Conservation (phyloP, 2,113 vertebrate species). For the Syngnathoides biaculeatus region DNA sequence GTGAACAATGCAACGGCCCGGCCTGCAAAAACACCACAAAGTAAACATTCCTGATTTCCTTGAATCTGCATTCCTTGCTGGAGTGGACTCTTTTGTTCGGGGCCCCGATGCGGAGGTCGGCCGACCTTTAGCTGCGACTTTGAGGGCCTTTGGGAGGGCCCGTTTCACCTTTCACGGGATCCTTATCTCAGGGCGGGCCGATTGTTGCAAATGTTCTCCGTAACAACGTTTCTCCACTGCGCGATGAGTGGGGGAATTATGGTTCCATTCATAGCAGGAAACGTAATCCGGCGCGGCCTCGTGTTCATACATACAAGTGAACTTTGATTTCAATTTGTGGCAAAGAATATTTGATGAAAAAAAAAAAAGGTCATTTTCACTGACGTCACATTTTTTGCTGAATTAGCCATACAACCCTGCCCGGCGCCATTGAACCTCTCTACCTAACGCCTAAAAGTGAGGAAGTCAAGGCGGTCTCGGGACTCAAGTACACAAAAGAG, state of each 20-base stretch:
- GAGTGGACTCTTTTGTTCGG: slow-evolving; percentile 38
- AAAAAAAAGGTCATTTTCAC: not conserved
- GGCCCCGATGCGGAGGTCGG: slow-evolving; percentile 7
- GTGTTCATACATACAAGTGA: not conserved
- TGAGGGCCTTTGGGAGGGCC: slow-evolving; percentile 9
- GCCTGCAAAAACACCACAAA: slow-evolving; percentile 52
- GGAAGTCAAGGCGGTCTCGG: no score
- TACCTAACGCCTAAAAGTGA: no score
- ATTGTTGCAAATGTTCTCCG: slow-evolving; percentile 11
- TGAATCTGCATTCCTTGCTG: slow-evolving; percentile 49
- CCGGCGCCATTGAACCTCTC: no score
- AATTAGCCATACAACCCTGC: no score
- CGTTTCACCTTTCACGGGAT: slow-evolving; percentile 21
- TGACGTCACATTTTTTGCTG: no score
- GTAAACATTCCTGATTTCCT: slow-evolving; percentile 63
- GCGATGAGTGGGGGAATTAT: not conserved
- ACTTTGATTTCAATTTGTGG: not conserved
- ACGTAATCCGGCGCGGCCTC: no score
- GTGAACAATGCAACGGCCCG: slow-evolving; percentile 41
- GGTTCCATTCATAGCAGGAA: slow-evolving; percentile 4
- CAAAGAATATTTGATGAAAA: not conserved
- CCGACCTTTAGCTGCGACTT: slow-evolving; percentile 3
- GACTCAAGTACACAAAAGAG: no score
- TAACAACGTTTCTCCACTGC: slow-evolving; percentile 16
- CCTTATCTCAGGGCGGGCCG: slow-evolving; percentile 23